phyloP scores from a whole-genome alignment of 1,140 invertebrate species.

The Limonius californicus region DNA sequence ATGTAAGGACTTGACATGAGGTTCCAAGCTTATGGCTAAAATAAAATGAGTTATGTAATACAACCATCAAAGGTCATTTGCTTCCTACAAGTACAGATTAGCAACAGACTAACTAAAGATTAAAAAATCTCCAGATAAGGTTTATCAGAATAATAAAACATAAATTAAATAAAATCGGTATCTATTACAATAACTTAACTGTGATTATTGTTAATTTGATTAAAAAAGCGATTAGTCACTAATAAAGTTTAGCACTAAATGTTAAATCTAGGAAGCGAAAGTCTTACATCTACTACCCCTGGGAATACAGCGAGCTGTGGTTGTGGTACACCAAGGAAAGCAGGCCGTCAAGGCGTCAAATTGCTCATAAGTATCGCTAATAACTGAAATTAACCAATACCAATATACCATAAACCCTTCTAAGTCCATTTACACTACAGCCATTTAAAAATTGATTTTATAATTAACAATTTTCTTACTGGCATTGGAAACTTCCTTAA shows the following conservation, averaged over 20 bases:
- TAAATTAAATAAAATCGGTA: no score
- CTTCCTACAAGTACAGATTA: no score
- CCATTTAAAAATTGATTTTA: neutral
- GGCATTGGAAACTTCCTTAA: conserved; percentile 69
- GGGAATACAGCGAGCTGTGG: conserved; percentile 47
- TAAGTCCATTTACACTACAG: neutral
- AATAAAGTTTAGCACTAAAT: neutral
- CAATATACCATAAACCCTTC: conserved; percentile 14
- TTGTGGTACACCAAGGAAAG: conserved; percentile 64
- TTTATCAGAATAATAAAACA: no score
- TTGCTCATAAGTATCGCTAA: conserved; percentile 63
- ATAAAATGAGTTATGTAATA: neutral
- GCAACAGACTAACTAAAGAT: no score
- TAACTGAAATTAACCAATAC: conserved; percentile 46
- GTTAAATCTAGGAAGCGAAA: neutral
- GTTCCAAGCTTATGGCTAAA: conserved; percentile 66
- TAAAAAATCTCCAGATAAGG: no score
- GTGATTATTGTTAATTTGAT: no score
- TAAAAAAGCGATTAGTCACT: neutral
- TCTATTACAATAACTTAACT: no score
- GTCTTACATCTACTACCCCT: conserved; percentile 49
- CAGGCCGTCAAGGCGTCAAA: conserved; percentile 65
- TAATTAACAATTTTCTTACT: conserved; percentile 51
- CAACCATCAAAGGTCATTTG: no score
- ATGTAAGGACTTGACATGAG: conserved; percentile 79